Evolutionary conservation across 2,113 vertebrate species (phyloP).

Genomic region (Morone saxatilis): DNA sequence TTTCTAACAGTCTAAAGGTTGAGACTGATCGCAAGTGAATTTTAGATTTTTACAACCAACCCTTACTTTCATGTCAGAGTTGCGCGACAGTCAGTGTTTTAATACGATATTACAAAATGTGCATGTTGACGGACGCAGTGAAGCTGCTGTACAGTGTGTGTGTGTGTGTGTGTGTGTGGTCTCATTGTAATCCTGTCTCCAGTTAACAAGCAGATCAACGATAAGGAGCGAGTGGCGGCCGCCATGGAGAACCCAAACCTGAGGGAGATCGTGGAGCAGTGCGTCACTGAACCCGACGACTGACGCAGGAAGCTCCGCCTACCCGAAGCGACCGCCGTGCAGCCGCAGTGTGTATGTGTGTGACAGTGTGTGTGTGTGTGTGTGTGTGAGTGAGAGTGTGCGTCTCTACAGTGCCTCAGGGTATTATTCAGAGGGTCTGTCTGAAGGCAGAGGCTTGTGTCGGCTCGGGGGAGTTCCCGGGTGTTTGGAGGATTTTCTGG

Average conservation of each 20-base stretch:
- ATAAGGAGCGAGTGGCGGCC: constrained; percentile 98
- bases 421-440: neutral
- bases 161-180: neutral
- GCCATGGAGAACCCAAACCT: constrained; percentile 98
- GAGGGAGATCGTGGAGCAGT: constrained; percentile 96
- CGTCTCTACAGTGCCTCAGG: neutral
- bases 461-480: neutral
- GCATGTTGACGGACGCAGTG: too few species aligned
- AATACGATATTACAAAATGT: too few species aligned
- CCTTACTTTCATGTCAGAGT: too few species aligned
- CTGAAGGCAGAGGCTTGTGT: neutral
- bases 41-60: too few species aligned
- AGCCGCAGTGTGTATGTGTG: neutral
- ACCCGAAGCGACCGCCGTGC: neutral
- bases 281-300: constrained; percentile 93
- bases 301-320: constrained; percentile 31
- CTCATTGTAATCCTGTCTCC: constrained; percentile 38
- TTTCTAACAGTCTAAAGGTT: too few species aligned
- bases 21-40: too few species aligned
- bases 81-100: too few species aligned
- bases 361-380: neutral
- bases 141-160: too few species aligned
- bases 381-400: neutral
- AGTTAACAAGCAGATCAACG: constrained; percentile 99
- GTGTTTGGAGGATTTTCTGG: neutral